Base-by-base conservation (phyloP, 2,113 vertebrate genomes). In the Phrynocephalus versicolor region DNA sequence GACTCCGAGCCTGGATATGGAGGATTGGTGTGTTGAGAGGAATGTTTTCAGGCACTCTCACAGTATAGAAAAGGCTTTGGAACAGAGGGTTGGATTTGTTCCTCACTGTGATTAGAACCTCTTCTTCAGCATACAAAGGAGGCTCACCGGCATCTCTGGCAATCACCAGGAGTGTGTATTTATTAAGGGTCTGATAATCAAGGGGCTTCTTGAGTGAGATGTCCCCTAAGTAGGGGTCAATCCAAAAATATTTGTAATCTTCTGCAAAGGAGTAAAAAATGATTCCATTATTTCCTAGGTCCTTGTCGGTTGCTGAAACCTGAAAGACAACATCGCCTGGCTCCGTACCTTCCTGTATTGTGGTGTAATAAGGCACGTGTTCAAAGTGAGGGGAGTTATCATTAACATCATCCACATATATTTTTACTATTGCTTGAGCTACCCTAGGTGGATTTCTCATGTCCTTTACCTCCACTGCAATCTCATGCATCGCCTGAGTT, bases 51-150 rank as follows among this genome's bases (percentile, higher is more conserved):
- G 98, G 98, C 33, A 99, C 97, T 90, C 95, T 98, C 65, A 99
- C 96, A 12, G 94, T 97, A 80, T 99, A 99, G 78, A 97, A 97
- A 35, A 98, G 90, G 60, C 96, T 98, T 92, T 99, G 98, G 92
- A 99, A 99, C 84, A 98, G 84, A 2, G 99, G 99, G 83, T 98
- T 98, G 84, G 97, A 97, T 91, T 97, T 97, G 94, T 99, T 99
- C 94, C 97, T 97, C 74, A 99, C 97, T 1, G 97, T 97, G 89
- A 99, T 91, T 10, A 96, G 95, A n/a, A 99, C 96, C 84, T 98
- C 96, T 76, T 97, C 97, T 62, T 92, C 89, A 2, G 96, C 89
- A 0, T 27, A 95, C 58, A 96, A 95, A n/a, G 96, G 93, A 21
- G 97, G 98, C 2, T 95, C 90, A 0, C 98, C 98, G 39, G 97